phyloP scores from a whole-genome alignment of 1,140 invertebrate genomes.

The Drosophila burlai region DNA sequence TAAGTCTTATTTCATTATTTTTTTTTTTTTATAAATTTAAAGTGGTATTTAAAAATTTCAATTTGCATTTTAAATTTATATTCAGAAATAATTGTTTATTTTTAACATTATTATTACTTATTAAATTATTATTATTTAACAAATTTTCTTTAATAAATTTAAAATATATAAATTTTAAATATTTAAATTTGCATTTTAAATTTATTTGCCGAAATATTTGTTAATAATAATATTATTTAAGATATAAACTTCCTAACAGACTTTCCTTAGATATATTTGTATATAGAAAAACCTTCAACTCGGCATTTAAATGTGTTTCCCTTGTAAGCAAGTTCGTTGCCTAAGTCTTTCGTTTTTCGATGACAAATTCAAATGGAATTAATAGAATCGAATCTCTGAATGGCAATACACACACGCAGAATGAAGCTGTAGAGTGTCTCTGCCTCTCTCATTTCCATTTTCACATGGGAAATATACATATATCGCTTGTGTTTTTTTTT shows the following conservation, averaged over 20 bases:
- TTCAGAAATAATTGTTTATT: no score
- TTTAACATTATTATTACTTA: no score
- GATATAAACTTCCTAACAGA: not conserved
- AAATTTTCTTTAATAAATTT: no score
- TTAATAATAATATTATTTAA: no score
- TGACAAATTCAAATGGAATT: constrained; percentile 12
- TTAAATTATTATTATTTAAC: no score
- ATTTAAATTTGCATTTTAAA: no score
- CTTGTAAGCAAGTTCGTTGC: constrained; percentile 54
- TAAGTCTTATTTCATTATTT: not conserved
- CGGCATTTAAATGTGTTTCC: accelerated
- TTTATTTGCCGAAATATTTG: no score
- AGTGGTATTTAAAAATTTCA: no score
- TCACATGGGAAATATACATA: constrained; percentile 14
- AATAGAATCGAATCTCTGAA: constrained; percentile 1
- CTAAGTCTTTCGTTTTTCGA: constrained; percentile 57
- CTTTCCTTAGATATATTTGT: not conserved
- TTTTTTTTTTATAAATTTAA: no score
- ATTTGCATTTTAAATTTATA: no score
- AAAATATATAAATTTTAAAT: no score
- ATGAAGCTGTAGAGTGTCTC: not conserved
- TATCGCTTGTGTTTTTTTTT: not conserved
- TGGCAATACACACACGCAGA: not conserved
- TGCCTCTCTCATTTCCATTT: constrained; percentile 13
- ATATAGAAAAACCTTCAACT: not conserved